Base-by-base conservation (phyloP, 2,888 invertebrate genomes). In the Drosophila glabriapex region DNA sequence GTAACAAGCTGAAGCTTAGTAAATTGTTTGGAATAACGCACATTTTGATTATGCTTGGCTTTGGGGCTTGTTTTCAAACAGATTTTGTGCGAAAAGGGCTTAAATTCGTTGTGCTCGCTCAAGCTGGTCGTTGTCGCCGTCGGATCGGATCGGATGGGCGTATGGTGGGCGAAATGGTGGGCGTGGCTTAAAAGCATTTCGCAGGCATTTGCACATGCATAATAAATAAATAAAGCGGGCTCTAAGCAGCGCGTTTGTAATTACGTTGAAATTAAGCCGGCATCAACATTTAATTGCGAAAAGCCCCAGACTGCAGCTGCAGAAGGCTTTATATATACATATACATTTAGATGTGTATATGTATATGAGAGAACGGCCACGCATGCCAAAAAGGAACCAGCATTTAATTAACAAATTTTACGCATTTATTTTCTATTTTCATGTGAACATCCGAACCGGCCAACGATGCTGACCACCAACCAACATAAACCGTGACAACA, bases 371-470 rank as follows among this genome's bases (percentile, higher is more conserved):
- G 49, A 60, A 52, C 68, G 72, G 53, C 63, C 71, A 82, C 82
- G 79, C 80, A 83, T 70, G 62, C 60, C 68, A 60, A 43, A 39
- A 69, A 55, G 68, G 68, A 86, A 74, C 68, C 77, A 78, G 77
- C 88, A 87, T 87, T 87, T 87, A 87, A 89, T 87, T 87, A 87
- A 87, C 85, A 87, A 87, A 89, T 87, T 89, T 83, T 87, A 89
- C 89, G 87, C 87, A 87, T 87, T 89, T 87, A 83, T 89, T 87
- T 86, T 89, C 87, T 87, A 89, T 85, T 89, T 87, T 82, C 89
- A 87, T 89, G 73, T 73, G 64, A 68, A 46, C 49, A 37, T 33
- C 39, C 54, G 31, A 50, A 31, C 22, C 43, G 56, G 43, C 25
- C 46, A 56, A 31, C 58, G 80, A 58, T 86, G 76, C 77, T 83